Conservation (phyloP, 2,113 vertebrate species). For the Caracal caracal region DNA sequence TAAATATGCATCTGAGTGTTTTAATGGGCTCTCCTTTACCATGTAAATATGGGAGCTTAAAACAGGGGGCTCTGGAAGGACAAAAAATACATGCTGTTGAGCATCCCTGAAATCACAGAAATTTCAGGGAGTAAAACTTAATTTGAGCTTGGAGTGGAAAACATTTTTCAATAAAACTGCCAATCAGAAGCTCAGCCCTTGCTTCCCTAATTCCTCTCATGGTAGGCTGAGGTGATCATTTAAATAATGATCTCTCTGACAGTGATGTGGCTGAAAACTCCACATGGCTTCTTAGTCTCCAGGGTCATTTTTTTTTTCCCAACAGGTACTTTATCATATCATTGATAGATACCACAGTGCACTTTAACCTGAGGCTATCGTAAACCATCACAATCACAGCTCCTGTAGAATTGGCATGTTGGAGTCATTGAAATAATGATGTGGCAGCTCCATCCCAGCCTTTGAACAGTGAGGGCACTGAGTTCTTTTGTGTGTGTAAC, state of each 20-base stretch:
- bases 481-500: slow-evolving; percentile 50
- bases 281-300: slow-evolving; percentile 1
- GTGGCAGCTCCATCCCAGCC: slow-evolving; percentile 81
- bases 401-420: background rate
- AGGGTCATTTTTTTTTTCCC: background rate
- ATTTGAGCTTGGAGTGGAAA: background rate
- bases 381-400: slow-evolving; percentile 23
- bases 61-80: background rate
- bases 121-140: background rate
- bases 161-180: background rate
- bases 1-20: background rate
- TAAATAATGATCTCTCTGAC: slow-evolving; percentile 22
- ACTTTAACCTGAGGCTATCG: slow-evolving; percentile 79
- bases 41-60: background rate
- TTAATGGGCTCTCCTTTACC: background rate
- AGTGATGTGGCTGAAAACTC: background rate
- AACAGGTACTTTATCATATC: background rate
- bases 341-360: slow-evolving; percentile 41
- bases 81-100: background rate
- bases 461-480: slow-evolving; percentile 79
- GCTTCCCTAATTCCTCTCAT: background rate
- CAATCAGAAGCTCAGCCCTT: background rate
- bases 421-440: slow-evolving; percentile 67
- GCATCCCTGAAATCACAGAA: background rate
- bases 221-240: background rate